Base-by-base conservation (phyloP, 2,888 invertebrate genomes). In the Stenodera caucasica region DNA sequence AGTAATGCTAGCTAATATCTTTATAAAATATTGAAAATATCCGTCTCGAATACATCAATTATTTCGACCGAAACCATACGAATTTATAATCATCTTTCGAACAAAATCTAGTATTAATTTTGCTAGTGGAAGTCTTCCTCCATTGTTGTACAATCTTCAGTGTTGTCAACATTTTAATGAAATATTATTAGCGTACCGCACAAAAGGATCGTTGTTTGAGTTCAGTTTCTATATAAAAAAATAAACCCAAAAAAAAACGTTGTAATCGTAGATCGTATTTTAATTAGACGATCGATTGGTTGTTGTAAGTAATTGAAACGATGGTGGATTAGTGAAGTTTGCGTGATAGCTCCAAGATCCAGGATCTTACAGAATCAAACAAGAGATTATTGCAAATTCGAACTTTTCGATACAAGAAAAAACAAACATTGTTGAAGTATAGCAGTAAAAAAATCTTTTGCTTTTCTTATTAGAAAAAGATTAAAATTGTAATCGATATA, bases 161-260 rank as follows among this genome's bases (percentile, higher is more conserved):
- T 23, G 12, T 21, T 12, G 21, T 45, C 21, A 23, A 23, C 23
- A 23, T 45, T 26, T 45, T 6, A 23, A 45, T 45, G 12, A 45
- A 45, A 45, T 23, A 45, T 45, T 45, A 45, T 45, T 45, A 45
- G 45, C 45, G 23, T 45, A 23, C 21, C n/a, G 23, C 6, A 45
- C 23, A 23, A 45, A 45, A 45, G 23, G 45, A 45, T 12, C 45
- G 23, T 45, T 26, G 26, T 26, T 26, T 26, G 26, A 26, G 5
- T 26, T 26, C 26, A 5, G 5, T 26, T 26, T 26, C n/a, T n/a
- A n/a, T n/a, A n/a, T n/a, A n/a, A n/a, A n/a, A n/a, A n/a, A n/a
- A n/a, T n/a, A n/a, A n/a, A n/a, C n/a, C n/a, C n/a, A n/a, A n/a
- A n/a, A n/a, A n/a, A n/a, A n/a, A n/a, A n/a, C n/a, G n/a, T n/a